A percentile compares a stretch with the other conserved stretches of the same genome.
phyloP scores from a whole-genome alignment of 2,888 invertebrate genomes.

The Pseudanteris insignis region DNA sequence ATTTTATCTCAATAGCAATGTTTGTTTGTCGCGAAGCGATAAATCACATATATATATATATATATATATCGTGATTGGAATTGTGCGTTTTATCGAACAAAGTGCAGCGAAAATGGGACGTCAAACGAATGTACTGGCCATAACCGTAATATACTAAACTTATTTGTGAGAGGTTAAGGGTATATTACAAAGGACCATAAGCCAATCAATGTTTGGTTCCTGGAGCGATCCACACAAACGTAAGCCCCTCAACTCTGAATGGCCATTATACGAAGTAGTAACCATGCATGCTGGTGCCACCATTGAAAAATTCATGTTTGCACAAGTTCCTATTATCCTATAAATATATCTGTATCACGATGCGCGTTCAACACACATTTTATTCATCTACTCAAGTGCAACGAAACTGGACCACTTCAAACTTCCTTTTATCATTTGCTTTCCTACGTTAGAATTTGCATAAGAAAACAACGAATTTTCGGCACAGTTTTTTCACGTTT shows the following conservation, averaged over 20 bases:
- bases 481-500: too few species aligned
- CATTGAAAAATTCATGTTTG: slow-evolving; percentile 26
- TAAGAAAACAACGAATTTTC: too few species aligned
- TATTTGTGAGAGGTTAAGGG: slow-evolving; percentile 22
- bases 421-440: too few species aligned
- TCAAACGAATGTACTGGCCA: slow-evolving; percentile 19
- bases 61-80: slow-evolving; percentile 21
- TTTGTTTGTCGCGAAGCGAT: slow-evolving; percentile 17
- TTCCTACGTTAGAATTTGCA: too few species aligned
- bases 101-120: slow-evolving; percentile 12
- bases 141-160: slow-evolving; percentile 15
- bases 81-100: slow-evolving; percentile 12
- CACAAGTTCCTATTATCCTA: too few species aligned
- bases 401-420: too few species aligned
- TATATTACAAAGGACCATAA: slow-evolving; percentile 9
- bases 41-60: slow-evolving; percentile 19
- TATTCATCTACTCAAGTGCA: too few species aligned
- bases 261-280: slow-evolving; percentile 16
- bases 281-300: slow-evolving; percentile 8
- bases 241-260: slow-evolving; percentile 16
- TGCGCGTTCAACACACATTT: too few species aligned
- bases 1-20: slow-evolving; percentile 24
- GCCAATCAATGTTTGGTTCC: slow-evolving; percentile 22
- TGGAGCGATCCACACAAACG: slow-evolving; percentile 9
- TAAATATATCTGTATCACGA: too few species aligned